Evolutionary conservation across 1,140 invertebrate genomes (phyloP).

Genomic region (Sipha flava): DNA sequence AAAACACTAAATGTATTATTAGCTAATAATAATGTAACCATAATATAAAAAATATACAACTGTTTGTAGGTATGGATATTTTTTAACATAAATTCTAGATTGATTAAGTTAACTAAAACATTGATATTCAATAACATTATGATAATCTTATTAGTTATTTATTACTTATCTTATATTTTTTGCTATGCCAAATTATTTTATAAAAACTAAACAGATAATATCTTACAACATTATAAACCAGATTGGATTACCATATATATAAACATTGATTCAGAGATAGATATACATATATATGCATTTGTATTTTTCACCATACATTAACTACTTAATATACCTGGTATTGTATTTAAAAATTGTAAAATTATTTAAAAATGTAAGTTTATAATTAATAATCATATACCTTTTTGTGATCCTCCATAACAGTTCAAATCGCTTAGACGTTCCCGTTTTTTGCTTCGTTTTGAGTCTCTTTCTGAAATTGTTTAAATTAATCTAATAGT

Average conservation of each 20-base stretch:
- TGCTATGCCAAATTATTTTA: background rate
- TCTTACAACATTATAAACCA: background rate
- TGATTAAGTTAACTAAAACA: background rate
- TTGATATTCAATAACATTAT: background rate
- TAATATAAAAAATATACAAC: background rate
- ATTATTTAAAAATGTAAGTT: background rate
- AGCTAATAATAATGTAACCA: background rate
- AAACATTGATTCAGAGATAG: background rate
- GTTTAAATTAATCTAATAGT: slow-evolving; percentile 28
- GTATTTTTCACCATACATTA: background rate
- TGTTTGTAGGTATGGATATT: background rate
- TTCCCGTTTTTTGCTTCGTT: slow-evolving; percentile 56
- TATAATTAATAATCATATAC: slow-evolving; percentile 45
- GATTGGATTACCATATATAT: no score
- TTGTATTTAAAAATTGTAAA: background rate
- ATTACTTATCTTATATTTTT: background rate
- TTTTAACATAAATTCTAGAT: background rate
- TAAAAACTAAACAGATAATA: background rate
- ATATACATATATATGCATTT: background rate
- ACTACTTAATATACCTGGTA: background rate
- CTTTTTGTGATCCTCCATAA: slow-evolving; percentile 59
- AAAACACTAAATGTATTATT: background rate
- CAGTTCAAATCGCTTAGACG: slow-evolving; percentile 60
- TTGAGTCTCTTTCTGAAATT: slow-evolving; percentile 35
- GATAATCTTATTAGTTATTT: no score